Base-by-base conservation (phyloP, 2,113 vertebrate genomes). In the Condylura cristata region DNA sequence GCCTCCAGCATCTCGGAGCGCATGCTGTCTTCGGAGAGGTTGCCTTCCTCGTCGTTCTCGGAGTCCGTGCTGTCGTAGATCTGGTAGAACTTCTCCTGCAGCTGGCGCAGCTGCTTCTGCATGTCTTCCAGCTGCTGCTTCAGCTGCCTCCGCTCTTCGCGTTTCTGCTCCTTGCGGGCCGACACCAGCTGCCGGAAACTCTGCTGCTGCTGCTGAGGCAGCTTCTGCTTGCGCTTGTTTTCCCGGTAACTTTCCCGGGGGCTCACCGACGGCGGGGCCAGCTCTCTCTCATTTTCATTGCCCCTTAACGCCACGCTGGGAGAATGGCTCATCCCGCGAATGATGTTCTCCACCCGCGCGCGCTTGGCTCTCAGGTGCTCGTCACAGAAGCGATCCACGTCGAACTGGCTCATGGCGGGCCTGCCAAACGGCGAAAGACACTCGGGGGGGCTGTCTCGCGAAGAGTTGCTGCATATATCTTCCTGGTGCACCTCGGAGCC, bases 21-120 rank as follows among this genome's bases (percentile, higher is more conserved):
- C 98, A 99, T 98, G 95, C 99, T 99, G 98, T 99, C 99, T 98
- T 99, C 99, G 1, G 99, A 99, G 97, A 99, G 96, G 98, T 99
- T 99, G 10, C 99, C 99, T 48, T 99, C 99, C 97, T 99, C 99
- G 61, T 99, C 99, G 93, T 99, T 99, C 97, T 99, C 99, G 0
- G 99, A 99, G 97, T 99, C 99, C 0, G 99, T 99, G 97, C 99
- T 99, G 98, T 99, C 99, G 1, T 99, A 99, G 98, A 99, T 99
- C 97, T 99, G 99, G 98, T 99, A 99, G 98, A 99, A 99, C 98
- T 99, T 99, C 94, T 99, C 99, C 98, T 99, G 99, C 98, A 99
- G 99, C 98, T 99, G 99, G 86, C 99, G 99, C 96, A 99, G 99
- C 98, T 99, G 99, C 97, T 99, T 99, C 99, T 99, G 99, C 99